phyloP scores from a whole-genome alignment of 2,888 invertebrate genomes.

The Pandemis cinnamomeana region DNA sequence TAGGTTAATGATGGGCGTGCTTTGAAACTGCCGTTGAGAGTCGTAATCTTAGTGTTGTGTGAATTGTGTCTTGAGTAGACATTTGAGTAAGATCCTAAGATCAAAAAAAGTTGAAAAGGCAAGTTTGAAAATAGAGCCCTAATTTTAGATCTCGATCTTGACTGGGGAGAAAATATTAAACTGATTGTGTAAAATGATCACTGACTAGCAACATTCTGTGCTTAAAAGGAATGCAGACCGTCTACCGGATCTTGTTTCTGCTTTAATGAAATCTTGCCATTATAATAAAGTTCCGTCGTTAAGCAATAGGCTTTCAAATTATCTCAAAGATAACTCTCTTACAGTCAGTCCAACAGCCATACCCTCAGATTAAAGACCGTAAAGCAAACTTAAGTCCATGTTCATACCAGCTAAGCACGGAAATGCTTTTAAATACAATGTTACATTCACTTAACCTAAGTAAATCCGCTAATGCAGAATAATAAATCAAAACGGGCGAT shows the following conservation, averaged over 20 bases:
- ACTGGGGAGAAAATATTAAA: not conserved
- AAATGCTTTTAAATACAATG: slow-evolving; percentile 35
- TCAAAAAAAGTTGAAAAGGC: no score
- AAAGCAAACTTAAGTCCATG: slow-evolving; percentile 9
- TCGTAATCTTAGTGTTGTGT: not conserved
- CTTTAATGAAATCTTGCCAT: not conserved
- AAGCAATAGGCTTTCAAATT: slow-evolving; percentile 20
- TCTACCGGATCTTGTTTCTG: not conserved
- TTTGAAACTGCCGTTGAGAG: slow-evolving; percentile 14
- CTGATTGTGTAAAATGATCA: not conserved
- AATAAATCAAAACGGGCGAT: slow-evolving; percentile 35
- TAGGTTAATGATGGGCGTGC: slow-evolving; percentile 19
- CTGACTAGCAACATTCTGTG: not conserved
- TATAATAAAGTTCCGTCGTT: not conserved
- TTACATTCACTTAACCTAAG: slow-evolving; percentile 34
- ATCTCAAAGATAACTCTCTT: slow-evolving; percentile 13
- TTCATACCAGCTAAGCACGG: slow-evolving; percentile 20
- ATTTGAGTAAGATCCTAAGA: not conserved
- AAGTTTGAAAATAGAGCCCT: no score
- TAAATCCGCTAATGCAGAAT: slow-evolving; percentile 28
- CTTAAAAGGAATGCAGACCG: not conserved
- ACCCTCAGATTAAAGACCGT: slow-evolving; percentile 22
- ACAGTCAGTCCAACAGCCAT: slow-evolving; percentile 2
- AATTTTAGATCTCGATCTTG: not conserved
- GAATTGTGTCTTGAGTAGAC: not conserved